Conservation (phyloP, 2,888 invertebrate species). For the Doris montereyensis region DNA sequence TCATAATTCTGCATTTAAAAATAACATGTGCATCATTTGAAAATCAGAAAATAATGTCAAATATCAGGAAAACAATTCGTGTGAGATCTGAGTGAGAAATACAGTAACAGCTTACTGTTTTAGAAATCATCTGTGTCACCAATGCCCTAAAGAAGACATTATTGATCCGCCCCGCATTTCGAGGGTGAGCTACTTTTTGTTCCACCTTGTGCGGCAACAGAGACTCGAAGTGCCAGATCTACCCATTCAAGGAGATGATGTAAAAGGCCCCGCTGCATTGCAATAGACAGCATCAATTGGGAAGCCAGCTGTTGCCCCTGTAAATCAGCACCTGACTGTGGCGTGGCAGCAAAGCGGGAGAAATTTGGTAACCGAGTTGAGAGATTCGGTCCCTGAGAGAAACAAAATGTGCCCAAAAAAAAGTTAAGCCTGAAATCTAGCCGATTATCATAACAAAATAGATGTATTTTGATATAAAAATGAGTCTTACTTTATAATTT, state of each 20-base stretch:
- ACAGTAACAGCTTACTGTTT: constrained; percentile 59
- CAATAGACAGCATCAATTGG: constrained; percentile 77
- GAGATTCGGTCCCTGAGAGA: constrained; percentile 70
- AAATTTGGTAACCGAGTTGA: constrained; percentile 75
- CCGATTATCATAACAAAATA: too few species aligned
- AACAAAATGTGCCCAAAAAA: too few species aligned
- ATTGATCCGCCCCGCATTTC: constrained; percentile 51
- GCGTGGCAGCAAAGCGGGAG: constrained; percentile 75
- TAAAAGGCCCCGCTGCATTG: constrained; percentile 78
- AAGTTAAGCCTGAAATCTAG: too few species aligned
- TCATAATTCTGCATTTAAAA: too few species aligned
- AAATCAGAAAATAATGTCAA: too few species aligned
- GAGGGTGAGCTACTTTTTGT: too few species aligned
- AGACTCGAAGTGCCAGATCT: constrained; percentile 75
- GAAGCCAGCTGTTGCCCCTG: constrained; percentile 71
- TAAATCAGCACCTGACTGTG: constrained; percentile 75
- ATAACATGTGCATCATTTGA: too few species aligned
- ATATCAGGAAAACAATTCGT: too few species aligned
- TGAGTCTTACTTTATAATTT: too few species aligned
- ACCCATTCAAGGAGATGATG: constrained; percentile 79
- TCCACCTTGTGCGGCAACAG: constrained; percentile 43
- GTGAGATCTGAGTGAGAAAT: too few species aligned
- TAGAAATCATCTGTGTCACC: constrained; percentile 66
- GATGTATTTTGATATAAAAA: too few species aligned
- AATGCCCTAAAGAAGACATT: constrained; percentile 63